phyloP scores from a whole-genome alignment of 2,888 invertebrate species.

The Caenorhabditis macrosperma region DNA sequence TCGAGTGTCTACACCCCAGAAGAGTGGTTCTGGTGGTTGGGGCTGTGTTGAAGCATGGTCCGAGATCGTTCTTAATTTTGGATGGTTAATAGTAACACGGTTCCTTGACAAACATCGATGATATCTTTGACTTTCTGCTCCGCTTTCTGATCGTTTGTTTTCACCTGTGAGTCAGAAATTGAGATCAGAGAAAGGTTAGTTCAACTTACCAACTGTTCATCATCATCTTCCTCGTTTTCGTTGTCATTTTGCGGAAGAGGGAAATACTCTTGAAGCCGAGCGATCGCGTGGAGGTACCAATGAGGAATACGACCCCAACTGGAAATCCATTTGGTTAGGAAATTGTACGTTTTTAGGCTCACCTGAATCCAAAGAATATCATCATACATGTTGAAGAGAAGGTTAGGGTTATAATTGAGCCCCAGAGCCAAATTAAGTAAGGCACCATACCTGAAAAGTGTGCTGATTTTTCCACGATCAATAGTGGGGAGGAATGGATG shows the following conservation, averaged over 20 bases:
- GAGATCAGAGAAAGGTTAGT: constrained; percentile 10
- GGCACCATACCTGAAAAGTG: too few relatives aligned
- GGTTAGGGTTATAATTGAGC: constrained; percentile 16
- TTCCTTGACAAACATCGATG: constrained; percentile 16
- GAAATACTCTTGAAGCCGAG: constrained; percentile 64
- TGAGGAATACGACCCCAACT: constrained; percentile 70
- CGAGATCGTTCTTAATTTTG: constrained; percentile 57
- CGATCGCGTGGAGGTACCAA: constrained; percentile 64
- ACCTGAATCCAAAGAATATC: constrained; percentile 62
- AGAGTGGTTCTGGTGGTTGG: constrained; percentile 57
- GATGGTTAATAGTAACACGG: not conserved
- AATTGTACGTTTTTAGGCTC: too few relatives aligned
- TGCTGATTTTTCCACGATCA: not conserved
- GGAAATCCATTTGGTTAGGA: not conserved
- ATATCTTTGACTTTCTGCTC: constrained; percentile 23
- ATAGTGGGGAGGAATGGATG: not conserved
- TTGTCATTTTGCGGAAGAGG: constrained; percentile 30
- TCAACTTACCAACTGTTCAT: constrained; percentile 14
- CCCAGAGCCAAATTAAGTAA: constrained; percentile 28
- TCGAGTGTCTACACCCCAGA: constrained; percentile 35
- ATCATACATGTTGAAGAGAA: constrained; percentile 58
- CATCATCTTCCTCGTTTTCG: not conserved
- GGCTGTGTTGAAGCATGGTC: constrained; percentile 55
- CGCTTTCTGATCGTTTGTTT: constrained; percentile 10
- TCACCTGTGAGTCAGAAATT: constrained; percentile 12